phyloP scores from a whole-genome alignment of 2,888 invertebrate genomes.

The Phortica okadai region DNA sequence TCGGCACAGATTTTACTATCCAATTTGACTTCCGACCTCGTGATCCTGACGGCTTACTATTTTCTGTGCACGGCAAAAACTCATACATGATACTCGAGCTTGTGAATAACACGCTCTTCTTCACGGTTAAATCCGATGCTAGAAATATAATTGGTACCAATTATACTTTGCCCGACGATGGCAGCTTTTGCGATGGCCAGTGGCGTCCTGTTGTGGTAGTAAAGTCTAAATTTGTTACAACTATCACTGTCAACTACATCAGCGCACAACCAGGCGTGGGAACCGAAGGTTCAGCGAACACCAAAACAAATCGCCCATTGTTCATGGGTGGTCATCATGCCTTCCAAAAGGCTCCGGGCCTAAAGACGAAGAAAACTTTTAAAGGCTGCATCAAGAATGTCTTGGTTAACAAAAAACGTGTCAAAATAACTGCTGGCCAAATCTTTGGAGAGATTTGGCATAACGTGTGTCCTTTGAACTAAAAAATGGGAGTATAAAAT shows the following conservation, averaged over 20 bases:
- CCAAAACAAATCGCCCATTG: slow-evolving; percentile 89
- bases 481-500: slow-evolving; percentile 51
- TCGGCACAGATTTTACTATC: slow-evolving; percentile 87
- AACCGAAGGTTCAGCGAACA: slow-evolving; percentile 80
- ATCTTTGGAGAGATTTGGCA: slow-evolving; percentile 85
- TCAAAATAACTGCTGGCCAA: slow-evolving; percentile 79
- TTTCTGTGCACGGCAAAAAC: slow-evolving; percentile 88
- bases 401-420: slow-evolving; percentile 79
- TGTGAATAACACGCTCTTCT: slow-evolving; percentile 88
- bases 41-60: slow-evolving; percentile 87
- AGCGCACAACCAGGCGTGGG: slow-evolving; percentile 86
- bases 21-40: slow-evolving; percentile 92
- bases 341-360: slow-evolving; percentile 79
- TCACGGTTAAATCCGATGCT: slow-evolving; percentile 87
- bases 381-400: slow-evolving; percentile 89
- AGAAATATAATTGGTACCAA: slow-evolving; percentile 85
- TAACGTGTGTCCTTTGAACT: slow-evolving; percentile 88
- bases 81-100: slow-evolving; percentile 93
- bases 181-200: slow-evolving; percentile 92
- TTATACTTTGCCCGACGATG: slow-evolving; percentile 82
- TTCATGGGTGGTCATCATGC: slow-evolving; percentile 93
- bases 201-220: slow-evolving; percentile 92
- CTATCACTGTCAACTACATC: slow-evolving; percentile 89
- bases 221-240: slow-evolving; percentile 93
- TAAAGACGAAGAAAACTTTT: slow-evolving; percentile 84